Evolutionary conservation across 2,113 vertebrate species (phyloP).

Genomic region (Typhlomys cinereus): DNA sequence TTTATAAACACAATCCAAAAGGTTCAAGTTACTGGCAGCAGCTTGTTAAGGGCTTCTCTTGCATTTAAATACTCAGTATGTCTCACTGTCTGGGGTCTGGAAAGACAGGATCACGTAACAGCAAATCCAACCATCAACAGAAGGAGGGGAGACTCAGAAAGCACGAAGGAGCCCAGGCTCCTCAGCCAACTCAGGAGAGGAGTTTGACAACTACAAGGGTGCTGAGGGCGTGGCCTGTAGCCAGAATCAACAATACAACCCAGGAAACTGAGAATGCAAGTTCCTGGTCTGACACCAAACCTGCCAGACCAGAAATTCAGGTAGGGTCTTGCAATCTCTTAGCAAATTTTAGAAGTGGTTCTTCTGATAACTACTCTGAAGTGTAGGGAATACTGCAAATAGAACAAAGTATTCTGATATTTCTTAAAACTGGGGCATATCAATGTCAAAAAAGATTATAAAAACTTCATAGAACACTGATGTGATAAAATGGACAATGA

Average conservation of each 20-base stretch:
- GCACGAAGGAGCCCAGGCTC: too few relatives aligned
- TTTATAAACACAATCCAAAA: background rate
- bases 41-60: background rate
- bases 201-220: background rate
- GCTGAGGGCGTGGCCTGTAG: background rate
- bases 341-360: background rate
- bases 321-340: background rate
- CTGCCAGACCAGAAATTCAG: background rate
- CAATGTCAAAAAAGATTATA: background rate
- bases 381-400: background rate
- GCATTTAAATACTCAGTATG: background rate
- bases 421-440: constrained; percentile 1
- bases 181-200: background rate
- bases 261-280: background rate
- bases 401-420: background rate
- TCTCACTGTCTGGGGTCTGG: background rate
- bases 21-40: background rate
- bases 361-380: background rate
- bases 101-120: background rate
- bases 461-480: background rate
- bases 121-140: background rate
- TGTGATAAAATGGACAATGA: background rate
- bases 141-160: fast-evolving
- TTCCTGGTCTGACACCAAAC: background rate
- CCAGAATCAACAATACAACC: background rate